Conservation (phyloP, 2,888 invertebrate species). For the Actias luna region DNA sequence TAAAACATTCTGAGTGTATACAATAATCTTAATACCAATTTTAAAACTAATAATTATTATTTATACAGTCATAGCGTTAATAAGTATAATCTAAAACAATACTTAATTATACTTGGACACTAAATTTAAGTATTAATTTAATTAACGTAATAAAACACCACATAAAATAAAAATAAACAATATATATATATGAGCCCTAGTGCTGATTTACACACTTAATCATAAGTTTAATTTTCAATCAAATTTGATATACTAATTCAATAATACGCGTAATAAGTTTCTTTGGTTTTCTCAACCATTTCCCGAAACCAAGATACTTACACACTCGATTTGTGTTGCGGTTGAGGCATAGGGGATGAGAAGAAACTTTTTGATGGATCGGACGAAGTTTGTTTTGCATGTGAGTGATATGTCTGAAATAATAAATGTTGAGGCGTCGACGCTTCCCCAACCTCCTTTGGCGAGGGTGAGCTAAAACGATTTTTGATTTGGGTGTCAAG, state of each 20-base stretch:
- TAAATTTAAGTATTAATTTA: not conserved
- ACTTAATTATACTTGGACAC: too few species aligned
- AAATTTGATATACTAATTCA: not conserved
- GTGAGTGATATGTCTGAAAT: conserved; percentile 82
- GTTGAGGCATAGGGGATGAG: conserved; percentile 45
- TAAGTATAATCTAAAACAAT: too few species aligned
- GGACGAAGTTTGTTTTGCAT: conserved; percentile 82
- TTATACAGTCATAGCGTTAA: not conserved
- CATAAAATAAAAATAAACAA: too few species aligned
- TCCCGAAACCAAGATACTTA: conserved; percentile 71
- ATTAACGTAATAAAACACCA: too few species aligned
- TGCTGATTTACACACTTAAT: not conserved
- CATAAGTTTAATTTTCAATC: not conserved
- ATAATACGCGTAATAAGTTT: not conserved
- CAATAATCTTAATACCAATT: not conserved
- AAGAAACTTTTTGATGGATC: conserved; percentile 81
- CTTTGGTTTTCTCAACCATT: conserved; percentile 24
- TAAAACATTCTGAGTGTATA: not conserved
- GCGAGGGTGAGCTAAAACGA: conserved; percentile 78
- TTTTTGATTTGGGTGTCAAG: conserved; percentile 82
- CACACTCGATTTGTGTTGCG: conserved; percentile 78
- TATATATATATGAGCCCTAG: not conserved
- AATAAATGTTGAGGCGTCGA: conserved; percentile 82
- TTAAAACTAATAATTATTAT: not conserved
- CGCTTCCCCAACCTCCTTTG: conserved; percentile 67